These are phyloP conservation scores for Condylura cristata DNA, from an alignment of 2,113 vertebrate species.

Conservation along the genomic window DNA sequence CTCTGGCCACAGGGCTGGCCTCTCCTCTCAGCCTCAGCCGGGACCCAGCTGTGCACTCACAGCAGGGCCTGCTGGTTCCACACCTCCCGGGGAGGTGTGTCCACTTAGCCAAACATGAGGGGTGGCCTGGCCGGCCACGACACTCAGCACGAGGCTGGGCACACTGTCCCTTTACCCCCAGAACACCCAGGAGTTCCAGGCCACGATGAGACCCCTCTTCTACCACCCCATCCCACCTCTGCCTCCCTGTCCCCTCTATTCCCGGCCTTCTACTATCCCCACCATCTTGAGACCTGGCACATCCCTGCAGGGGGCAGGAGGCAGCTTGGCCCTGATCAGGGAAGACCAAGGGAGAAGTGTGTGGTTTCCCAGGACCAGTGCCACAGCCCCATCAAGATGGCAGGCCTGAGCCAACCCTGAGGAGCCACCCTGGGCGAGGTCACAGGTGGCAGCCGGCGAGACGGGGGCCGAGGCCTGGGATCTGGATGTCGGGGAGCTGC, in stretches of 20 bases:
- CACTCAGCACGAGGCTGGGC: neutral
- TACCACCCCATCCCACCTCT: neutral
- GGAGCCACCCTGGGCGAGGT: neutral
- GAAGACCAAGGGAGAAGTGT: neutral
- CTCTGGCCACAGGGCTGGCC: no score
- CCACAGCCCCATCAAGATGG: neutral
- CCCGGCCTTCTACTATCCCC: neutral
- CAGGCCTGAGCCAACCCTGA: neutral
- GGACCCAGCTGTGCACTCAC: neutral
- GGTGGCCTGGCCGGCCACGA: no score
- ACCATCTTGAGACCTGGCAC: accelerated
- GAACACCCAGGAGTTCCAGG: neutral
- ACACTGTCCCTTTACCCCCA: neutral
- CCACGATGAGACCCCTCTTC: neutral
- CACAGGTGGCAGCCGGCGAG: neutral
- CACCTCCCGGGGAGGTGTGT: no score
- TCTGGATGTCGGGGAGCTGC: neutral
- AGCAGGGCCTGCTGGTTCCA: neutral
- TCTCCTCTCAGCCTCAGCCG: neutral
- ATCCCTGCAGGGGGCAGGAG: neutral
- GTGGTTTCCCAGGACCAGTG: neutral
- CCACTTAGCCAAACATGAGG: neutral
- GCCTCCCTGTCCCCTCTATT: neutral
- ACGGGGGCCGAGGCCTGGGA: neutral
- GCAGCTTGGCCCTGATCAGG: neutral